Percentiles rank a stretch among this genome's conserved stretches.
Conservation (phyloP, 1,140 invertebrate genomes). For the Aphaenogaster floridana region DNA sequence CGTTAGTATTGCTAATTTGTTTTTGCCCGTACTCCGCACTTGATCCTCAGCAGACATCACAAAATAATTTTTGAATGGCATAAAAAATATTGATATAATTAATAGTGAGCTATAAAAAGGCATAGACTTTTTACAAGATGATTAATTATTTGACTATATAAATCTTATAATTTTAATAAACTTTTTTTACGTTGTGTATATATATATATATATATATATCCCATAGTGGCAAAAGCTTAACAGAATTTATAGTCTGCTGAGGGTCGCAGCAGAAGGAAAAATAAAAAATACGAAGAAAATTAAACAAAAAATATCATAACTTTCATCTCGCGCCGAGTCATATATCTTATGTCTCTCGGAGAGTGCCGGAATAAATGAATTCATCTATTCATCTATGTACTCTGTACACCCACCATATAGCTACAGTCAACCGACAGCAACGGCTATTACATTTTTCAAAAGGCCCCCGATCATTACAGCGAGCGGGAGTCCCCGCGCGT, state of each 20-base stretch:
- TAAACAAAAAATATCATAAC: constrained; percentile 3
- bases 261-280: not conserved
- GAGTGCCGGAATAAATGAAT: constrained; percentile 20
- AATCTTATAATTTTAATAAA: constrained; percentile 30
- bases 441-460: constrained; percentile 53
- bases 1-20: constrained; percentile 11
- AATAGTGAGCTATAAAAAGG: not conserved
- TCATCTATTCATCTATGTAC: constrained; percentile 16
- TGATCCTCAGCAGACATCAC: not conserved
- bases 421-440: not conserved
- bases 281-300: not conserved
- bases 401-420: not conserved
- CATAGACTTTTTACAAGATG: too few relatives aligned
- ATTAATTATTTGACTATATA: not conserved
- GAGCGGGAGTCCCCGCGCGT: not conserved
- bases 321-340: constrained; percentile 7
- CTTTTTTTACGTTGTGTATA: not conserved
- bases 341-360: not conserved
- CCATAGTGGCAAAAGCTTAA: not conserved
- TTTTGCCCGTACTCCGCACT: not conserved
- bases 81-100: constrained; percentile 12
- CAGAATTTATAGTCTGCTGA: not conserved
- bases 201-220: not conserved
- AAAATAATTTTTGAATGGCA: not conserved
- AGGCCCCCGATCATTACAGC: constrained; percentile 33